Conservation (phyloP, 2,888 invertebrate species). For the Ochlodes sylvanus region DNA sequence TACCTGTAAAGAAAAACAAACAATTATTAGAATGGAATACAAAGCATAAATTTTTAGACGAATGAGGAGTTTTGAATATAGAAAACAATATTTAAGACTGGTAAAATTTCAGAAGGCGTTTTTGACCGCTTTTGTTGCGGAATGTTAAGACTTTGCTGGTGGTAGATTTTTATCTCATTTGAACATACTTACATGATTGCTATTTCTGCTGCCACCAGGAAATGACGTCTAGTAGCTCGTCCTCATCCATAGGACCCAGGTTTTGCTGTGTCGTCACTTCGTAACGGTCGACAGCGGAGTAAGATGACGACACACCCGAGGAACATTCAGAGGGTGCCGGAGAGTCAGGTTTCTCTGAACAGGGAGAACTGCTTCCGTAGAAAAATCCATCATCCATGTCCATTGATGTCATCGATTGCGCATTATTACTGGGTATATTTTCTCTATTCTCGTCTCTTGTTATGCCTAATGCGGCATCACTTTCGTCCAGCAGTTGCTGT, state of each 20-base stretch:
- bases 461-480: conserved; percentile 86
- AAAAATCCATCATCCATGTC: conserved; percentile 82
- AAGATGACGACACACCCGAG: conserved; percentile 82
- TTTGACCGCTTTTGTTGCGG: too few relatives aligned
- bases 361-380: conserved; percentile 83
- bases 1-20: conserved; percentile 71
- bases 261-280: conserved; percentile 78
- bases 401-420: conserved; percentile 72
- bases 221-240: conserved; percentile 94
- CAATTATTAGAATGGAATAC: conserved; percentile 28
- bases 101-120: too few relatives aligned
- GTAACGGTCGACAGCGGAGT: conserved; percentile 75
- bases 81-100: too few relatives aligned
- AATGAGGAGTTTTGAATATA: too few relatives aligned
- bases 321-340: conserved; percentile 91
- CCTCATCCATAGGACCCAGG: conserved; percentile 93
- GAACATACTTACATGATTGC: conserved; percentile 62
- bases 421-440: conserved; percentile 72
- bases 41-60: not conserved
- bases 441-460: conserved; percentile 77
- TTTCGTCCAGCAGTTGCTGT: conserved; percentile 91
- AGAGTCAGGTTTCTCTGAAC: conserved; percentile 89
- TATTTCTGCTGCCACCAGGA: conserved; percentile 93
- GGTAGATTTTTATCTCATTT: not conserved
- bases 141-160: not conserved